These are phyloP conservation scores for Plecotus auritus DNA, from an alignment of 2,113 vertebrate genomes.

Conservation along the genomic window DNA sequence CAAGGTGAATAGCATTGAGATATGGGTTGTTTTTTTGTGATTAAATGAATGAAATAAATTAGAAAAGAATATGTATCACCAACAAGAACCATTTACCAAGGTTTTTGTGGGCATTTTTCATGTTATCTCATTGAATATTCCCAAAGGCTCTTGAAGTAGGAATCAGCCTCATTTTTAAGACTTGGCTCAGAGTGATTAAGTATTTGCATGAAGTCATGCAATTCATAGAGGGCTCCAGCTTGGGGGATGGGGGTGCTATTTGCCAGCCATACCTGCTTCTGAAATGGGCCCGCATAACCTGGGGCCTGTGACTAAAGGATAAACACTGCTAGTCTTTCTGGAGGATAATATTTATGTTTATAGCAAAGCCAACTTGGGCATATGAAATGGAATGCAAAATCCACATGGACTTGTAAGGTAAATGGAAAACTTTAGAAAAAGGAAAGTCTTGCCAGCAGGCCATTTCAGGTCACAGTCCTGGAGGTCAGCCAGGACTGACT, in stretches of 20 bases:
- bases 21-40: not conserved
- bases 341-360: slow-evolving; percentile 11
- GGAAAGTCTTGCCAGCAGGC: not conserved
- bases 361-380: slow-evolving; percentile 27
- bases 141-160: not conserved
- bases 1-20: not conserved
- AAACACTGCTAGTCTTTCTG: not conserved
- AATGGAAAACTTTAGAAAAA: slow-evolving; percentile 42
- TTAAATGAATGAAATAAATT: not conserved
- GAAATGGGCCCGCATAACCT: not conserved
- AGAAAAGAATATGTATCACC: not conserved
- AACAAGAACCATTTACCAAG: not conserved
- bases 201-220: not conserved
- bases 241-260: not conserved
- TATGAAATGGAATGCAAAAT: slow-evolving; percentile 18
- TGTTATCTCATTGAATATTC: not conserved
- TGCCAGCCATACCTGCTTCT: not conserved
- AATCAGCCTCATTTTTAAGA: not conserved
- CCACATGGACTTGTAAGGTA: not conserved
- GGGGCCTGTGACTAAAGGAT: not conserved
- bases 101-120: not conserved
- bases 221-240: not conserved
- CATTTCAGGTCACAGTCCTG: not conserved
- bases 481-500: not conserved
- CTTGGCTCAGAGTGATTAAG: not conserved